Evolutionary conservation across 2,113 vertebrate species (phyloP).

Genomic region (Platycercus adscitus): DNA sequence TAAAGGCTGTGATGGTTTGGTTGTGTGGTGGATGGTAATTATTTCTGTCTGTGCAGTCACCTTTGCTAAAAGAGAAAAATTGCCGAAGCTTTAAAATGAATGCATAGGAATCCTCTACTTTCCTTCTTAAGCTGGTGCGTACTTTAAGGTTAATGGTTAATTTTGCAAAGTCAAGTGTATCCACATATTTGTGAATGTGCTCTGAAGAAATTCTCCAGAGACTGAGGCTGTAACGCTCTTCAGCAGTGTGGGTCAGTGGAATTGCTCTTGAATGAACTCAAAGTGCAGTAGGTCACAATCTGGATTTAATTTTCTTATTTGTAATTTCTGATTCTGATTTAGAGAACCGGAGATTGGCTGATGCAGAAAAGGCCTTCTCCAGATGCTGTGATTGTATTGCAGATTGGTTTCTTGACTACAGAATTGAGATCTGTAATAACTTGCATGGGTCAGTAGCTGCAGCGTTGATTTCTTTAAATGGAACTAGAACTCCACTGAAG

Average conservation of each 20-base stretch:
- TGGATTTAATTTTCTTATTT: conserved; percentile 3
- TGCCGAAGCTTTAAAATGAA: background rate
- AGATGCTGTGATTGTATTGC: background rate
- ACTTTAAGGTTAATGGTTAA: background rate
- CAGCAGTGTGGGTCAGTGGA: background rate
- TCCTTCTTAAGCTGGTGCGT: background rate
- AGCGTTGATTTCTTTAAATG: background rate
- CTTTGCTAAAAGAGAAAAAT: background rate
- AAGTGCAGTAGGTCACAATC: background rate
- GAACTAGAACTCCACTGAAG: background rate
- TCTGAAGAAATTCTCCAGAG: background rate
- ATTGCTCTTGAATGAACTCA: background rate
- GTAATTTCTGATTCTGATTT: background rate
- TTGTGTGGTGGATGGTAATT: background rate
- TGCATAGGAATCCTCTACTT: background rate
- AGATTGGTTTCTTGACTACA: background rate
- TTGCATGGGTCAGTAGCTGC: conserved; percentile 25
- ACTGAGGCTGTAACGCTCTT: background rate
- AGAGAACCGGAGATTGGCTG: background rate
- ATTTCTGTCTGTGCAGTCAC: background rate
- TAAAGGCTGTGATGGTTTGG: background rate
- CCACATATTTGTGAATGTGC: background rate
- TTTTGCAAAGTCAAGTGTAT: background rate
- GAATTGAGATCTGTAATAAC: conserved; percentile 26
- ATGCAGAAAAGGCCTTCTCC: background rate